Conservation (phyloP, 2,797 vertebrate species). For the Chiroxiphia lanceolata region DNA sequence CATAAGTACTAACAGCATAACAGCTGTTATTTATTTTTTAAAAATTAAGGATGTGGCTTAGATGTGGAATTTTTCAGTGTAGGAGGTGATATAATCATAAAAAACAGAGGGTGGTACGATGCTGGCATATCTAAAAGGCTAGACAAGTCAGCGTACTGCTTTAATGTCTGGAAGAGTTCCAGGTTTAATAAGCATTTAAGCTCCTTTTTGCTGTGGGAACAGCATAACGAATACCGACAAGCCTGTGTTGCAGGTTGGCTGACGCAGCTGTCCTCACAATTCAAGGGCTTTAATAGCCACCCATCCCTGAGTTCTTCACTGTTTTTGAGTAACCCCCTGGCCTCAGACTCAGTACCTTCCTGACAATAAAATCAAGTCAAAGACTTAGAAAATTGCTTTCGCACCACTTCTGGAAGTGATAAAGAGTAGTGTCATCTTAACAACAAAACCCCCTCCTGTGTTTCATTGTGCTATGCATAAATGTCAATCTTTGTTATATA, state of each 20-base stretch:
- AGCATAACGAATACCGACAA: conserved; percentile 5
- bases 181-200: conserved; percentile 37
- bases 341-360: not conserved
- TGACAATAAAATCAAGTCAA: not conserved
- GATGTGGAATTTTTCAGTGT: not conserved
- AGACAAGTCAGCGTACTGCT: conserved; percentile 1
- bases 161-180: conserved; percentile 25
- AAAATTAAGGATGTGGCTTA: not conserved
- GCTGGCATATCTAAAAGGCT: not conserved
- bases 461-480: conserved; percentile 7
- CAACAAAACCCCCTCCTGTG: not conserved
- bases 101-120: not conserved
- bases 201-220: conserved; percentile 32
- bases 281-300: not conserved
- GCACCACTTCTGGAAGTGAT: conserved; percentile 29
- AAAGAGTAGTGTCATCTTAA: conserved; percentile 4
- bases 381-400: conserved; percentile 39
- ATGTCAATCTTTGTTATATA: conserved; percentile 7
- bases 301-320: not conserved
- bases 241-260: conserved; percentile 39
- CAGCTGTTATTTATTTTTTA: not conserved
- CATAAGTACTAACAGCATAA: not conserved
- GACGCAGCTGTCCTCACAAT: conserved; percentile 20
- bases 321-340: not conserved
- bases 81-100: not conserved